Evolutionary conservation across 2,888 invertebrate species (phyloP).

Genomic region (Scaptomyza caliginosa): DNA sequence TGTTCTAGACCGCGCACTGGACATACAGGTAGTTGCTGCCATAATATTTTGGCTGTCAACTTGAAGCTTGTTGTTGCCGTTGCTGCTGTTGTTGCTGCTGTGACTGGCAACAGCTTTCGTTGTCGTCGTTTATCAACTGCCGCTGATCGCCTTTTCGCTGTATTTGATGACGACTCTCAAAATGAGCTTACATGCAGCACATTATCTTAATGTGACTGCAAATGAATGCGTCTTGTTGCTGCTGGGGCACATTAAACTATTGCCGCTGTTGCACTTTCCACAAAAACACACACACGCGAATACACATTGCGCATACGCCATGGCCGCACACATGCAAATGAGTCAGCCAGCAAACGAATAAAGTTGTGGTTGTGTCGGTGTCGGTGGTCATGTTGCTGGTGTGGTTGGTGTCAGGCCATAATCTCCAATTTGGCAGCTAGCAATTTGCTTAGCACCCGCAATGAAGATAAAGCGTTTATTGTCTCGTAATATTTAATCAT

Average conservation of each 20-base stretch:
- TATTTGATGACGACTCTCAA: slow-evolving; percentile 70
- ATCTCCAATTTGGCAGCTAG: slow-evolving; percentile 68
- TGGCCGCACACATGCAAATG: slow-evolving; percentile 40
- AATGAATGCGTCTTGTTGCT: slow-evolving; percentile 64
- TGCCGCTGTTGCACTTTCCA: slow-evolving; percentile 20
- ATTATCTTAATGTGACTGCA: slow-evolving; percentile 78
- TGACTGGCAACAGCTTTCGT: slow-evolving; percentile 45
- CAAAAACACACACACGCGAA: neutral
- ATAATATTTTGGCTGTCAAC: slow-evolving; percentile 63
- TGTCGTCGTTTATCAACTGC: slow-evolving; percentile 75
- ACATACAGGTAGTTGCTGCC: slow-evolving; percentile 34
- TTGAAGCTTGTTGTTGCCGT: slow-evolving; percentile 39
- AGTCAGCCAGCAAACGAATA: slow-evolving; percentile 22
- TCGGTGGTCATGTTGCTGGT: slow-evolving; percentile 11
- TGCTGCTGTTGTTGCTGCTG: slow-evolving; percentile 11
- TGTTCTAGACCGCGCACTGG: slow-evolving; percentile 68
- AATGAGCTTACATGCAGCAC: slow-evolving; percentile 70
- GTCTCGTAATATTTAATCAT: slow-evolving; percentile 77
- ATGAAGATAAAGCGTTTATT: slow-evolving; percentile 74
- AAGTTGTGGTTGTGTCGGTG: slow-evolving; percentile 37
- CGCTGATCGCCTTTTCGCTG: slow-evolving; percentile 58
- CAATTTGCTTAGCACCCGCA: slow-evolving; percentile 72
- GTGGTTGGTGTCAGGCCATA: slow-evolving; percentile 58
- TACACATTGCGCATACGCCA: slow-evolving; percentile 49
- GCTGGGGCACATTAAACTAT: slow-evolving; percentile 35